Evolutionary conservation across 2,113 vertebrate species (phyloP).

Genomic region (Gambusia holbrooki): DNA sequence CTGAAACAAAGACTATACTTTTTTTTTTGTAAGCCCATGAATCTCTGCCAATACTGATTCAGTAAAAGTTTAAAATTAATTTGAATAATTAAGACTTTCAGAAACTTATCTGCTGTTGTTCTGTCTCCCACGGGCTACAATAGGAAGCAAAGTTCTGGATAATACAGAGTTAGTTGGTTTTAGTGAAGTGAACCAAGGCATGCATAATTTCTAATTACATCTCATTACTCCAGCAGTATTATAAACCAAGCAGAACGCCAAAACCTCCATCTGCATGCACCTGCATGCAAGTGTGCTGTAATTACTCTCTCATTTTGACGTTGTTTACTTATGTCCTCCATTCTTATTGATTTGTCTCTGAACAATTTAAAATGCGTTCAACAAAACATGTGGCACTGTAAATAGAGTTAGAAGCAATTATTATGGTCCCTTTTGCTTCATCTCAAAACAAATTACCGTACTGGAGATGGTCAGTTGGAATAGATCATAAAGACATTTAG

Average conservation of each 20-base stretch:
- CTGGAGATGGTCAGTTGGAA: neutral
- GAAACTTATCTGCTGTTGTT: neutral
- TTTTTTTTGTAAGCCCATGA: no score
- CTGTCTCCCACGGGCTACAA: neutral
- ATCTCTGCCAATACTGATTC: no score
- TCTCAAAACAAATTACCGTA: neutral
- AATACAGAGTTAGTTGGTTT: neutral
- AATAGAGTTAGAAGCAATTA: neutral
- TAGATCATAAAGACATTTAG: neutral
- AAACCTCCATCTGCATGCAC: neutral
- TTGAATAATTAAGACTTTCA: neutral
- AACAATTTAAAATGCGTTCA: neutral
- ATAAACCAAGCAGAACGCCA: neutral
- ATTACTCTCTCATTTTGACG: neutral
- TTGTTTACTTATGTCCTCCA: neutral
- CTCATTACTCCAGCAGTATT: neutral
- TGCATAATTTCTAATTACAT: neutral
- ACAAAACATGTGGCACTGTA: neutral
- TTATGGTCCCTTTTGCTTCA: neutral
- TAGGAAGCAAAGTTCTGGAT: neutral
- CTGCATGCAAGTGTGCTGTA: neutral
- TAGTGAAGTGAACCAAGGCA: neutral
- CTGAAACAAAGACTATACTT: no score
- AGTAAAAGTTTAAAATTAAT: no score
- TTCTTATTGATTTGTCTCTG: neutral